These are phyloP conservation scores for Pungitius pungitius DNA, from an alignment of 2,113 vertebrate species.

Conservation along the genomic window DNA sequence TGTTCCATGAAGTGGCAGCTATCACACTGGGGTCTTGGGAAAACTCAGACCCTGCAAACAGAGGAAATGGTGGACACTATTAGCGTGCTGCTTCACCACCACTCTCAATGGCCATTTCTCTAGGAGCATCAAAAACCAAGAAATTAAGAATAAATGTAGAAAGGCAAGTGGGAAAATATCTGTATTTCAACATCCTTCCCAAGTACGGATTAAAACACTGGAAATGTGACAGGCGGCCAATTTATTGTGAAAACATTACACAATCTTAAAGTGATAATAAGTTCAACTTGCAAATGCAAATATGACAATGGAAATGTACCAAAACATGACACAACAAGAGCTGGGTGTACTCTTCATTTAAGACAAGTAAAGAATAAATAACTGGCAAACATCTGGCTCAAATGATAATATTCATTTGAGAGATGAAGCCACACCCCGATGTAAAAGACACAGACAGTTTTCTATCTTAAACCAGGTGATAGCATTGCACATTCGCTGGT, in stretches of 20 bases:
- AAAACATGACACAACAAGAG: background rate
- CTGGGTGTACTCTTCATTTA: background rate
- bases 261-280: background rate
- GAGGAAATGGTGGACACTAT: slow-evolving; percentile 48
- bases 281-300: background rate
- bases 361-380: background rate
- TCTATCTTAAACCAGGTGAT: slow-evolving; percentile 13
- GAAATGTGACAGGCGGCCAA: background rate
- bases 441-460: background rate
- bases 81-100: background rate
- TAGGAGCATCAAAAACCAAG: background rate
- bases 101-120: background rate
- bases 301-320: background rate
- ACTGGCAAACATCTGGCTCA: background rate
- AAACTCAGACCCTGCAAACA: slow-evolving; percentile 85
- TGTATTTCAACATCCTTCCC: background rate
- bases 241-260: background rate
- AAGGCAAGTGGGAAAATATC: background rate
- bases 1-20: slow-evolving; percentile 89
- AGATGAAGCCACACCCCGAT: background rate
- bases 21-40: slow-evolving; percentile 84
- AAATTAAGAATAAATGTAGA: background rate
- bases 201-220: background rate
- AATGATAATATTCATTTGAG: background rate
- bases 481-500: slow-evolving; percentile 19